Percentiles rank a stretch among this genome's conserved stretches.
These are phyloP conservation scores for Neocloeon triangulifer DNA, from an alignment of 1,140 invertebrate species.

Conservation along the genomic window DNA sequence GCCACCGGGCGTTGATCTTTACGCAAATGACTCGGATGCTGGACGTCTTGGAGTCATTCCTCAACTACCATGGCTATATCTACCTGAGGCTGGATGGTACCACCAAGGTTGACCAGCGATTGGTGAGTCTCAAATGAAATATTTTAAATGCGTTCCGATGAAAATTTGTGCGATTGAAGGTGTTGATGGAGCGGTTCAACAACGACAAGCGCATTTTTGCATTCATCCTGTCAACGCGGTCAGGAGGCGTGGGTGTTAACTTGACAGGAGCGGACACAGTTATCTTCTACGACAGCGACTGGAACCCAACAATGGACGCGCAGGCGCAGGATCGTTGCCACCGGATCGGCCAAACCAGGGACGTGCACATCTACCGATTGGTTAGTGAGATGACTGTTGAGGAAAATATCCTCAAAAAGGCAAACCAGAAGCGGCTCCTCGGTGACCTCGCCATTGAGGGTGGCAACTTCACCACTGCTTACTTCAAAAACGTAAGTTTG, in stretches of 20 bases:
- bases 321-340: slow-evolving; percentile 97
- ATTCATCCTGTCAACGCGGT: slow-evolving; percentile 94
- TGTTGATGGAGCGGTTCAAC: slow-evolving; percentile 96
- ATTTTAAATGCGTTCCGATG: too few species aligned
- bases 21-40: slow-evolving; percentile 99
- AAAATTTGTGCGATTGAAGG: slow-evolving; percentile 18
- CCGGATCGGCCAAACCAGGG: slow-evolving; percentile 95
- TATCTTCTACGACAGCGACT: slow-evolving; percentile 99
- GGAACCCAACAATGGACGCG: slow-evolving; percentile 99
- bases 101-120: slow-evolving; percentile 87
- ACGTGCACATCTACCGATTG: slow-evolving; percentile 96
- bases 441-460: slow-evolving; percentile 97
- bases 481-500: slow-evolving; percentile 69
- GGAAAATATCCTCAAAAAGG: slow-evolving; percentile 98
- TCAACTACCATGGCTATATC: slow-evolving; percentile 91
- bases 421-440: slow-evolving; percentile 88
- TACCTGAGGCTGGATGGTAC: slow-evolving; percentile 93
- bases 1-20: slow-evolving; percentile 88
- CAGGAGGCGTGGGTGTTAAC: slow-evolving; percentile 96
- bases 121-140: too few species aligned
- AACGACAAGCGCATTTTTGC: slow-evolving; percentile 84
- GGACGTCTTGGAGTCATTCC: slow-evolving; percentile 91
- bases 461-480: slow-evolving; percentile 95
- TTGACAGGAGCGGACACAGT: slow-evolving; percentile 98
- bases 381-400: slow-evolving; percentile 95